A percentile compares a stretch with the other conserved stretches of the same genome.
phyloP scores from a whole-genome alignment of 2,113 vertebrate species.

The Perognathus longimembris region DNA sequence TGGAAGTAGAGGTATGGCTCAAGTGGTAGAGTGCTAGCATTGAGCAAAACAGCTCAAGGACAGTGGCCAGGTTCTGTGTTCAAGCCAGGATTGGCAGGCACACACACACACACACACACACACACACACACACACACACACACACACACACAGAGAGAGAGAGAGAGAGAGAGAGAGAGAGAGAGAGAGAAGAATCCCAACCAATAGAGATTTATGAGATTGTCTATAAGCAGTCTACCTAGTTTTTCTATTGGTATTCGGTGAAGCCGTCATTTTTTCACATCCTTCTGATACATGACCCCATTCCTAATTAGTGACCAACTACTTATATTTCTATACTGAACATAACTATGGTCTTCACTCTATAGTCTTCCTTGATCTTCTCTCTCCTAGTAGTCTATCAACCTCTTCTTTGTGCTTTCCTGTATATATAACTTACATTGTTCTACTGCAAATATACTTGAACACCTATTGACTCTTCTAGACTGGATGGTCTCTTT shows the following conservation, averaged over 20 bases:
- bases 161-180: too few relatives aligned
- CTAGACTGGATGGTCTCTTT: background rate
- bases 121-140: too few relatives aligned
- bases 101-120: too few relatives aligned
- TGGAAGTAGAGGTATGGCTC: too few relatives aligned
- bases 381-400: background rate
- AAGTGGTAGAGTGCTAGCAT: too few relatives aligned
- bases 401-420: background rate
- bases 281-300: background rate
- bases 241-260: background rate
- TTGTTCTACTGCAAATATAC: background rate
- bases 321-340: conserved; percentile 20
- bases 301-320: background rate
- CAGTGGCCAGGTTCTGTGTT: too few relatives aligned
- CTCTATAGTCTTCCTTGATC: conserved; percentile 10
- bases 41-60: too few relatives aligned
- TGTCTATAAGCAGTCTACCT: background rate
- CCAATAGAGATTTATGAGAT: background rate
- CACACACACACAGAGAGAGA: too few relatives aligned
- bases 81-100: too few relatives aligned
- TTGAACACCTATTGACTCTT: background rate
- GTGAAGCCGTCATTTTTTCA: background rate
- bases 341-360: background rate
- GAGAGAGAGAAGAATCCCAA: background rate
- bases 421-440: background rate